Evolutionary conservation across 2,113 vertebrate genomes (phyloP).

Genomic region (Microtus pennsylvanicus): DNA sequence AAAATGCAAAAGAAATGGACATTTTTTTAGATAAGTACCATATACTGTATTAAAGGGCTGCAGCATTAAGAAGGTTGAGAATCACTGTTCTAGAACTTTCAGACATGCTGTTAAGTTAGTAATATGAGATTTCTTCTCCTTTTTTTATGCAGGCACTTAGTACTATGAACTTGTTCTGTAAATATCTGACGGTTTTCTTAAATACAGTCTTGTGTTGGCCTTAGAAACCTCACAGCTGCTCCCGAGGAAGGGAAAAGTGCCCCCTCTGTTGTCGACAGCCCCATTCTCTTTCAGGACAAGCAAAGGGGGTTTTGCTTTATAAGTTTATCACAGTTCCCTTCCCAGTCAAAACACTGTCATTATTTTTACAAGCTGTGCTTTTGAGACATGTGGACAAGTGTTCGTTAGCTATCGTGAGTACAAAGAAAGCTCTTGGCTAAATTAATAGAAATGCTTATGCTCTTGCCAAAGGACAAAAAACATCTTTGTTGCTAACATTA

Average conservation of each 20-base stretch:
- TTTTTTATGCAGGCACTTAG: background rate
- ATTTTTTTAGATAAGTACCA: too few species aligned
- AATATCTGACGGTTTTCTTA: background rate
- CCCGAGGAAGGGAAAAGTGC: background rate
- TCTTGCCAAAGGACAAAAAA: slow-evolving; percentile 40
- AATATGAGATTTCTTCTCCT: background rate
- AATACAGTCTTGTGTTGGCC: background rate
- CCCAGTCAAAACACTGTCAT: slow-evolving; percentile 21
- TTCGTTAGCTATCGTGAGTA: slow-evolving; percentile 1
- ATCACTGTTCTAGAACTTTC: background rate
- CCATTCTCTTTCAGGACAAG: background rate
- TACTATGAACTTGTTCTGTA: background rate
- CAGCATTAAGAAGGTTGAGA: background rate
- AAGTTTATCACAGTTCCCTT: slow-evolving; percentile 29
- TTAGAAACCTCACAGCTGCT: background rate
- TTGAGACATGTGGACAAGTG: slow-evolving; percentile 30
- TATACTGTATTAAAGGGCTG: background rate
- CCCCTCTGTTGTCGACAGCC: background rate
- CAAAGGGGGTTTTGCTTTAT: background rate
- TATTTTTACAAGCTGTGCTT: slow-evolving; percentile 43
- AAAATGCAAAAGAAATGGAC: too few species aligned
- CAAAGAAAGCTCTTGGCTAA: slow-evolving; percentile 48
- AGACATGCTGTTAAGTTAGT: background rate
- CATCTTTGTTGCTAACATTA: slow-evolving; percentile 51
- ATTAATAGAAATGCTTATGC: slow-evolving; percentile 39